Evolutionary conservation across 2,113 vertebrate genomes (phyloP), one percentile per base, ranked within the genome.

Genomic region (Ictalurus punctatus): DNA sequence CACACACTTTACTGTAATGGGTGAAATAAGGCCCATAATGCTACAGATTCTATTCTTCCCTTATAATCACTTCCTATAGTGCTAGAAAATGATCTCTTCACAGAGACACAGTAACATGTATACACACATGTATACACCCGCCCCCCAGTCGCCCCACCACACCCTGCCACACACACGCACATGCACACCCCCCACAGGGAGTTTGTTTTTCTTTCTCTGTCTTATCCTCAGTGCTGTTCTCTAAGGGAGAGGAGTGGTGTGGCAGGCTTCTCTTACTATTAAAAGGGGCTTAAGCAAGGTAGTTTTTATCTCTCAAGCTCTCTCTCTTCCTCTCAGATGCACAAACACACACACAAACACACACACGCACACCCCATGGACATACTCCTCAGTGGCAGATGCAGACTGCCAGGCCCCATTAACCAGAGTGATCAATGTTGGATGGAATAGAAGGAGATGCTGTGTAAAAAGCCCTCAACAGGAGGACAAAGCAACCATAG

Each of bases 381-480:
- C 80, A 82, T 89, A 65, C 73, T 90, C 84, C 58, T 86, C 58
- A 86, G 80, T 85, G 92, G 88, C 89, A 91, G 89, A 92, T 91
- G 90, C 87, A 91, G 90, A 92, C 87, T 91, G 90, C 88, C 86
- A 91, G 83, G 86, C 83, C 88, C 89, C 86, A 92, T 91, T 92
- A 90, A 90, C 63, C 84, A 89, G 86, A 86, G 56, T 88, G 78
- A 90, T 89, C 90, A 90, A 92, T 87, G 86, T 80, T 91, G 92
- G 86, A 89, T 89, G 63, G 86, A n/a, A 89, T 37, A 91, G 84
- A 76, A 88, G 14, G 61, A 61, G 84, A 87, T 83, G 85, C 79
- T 80, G 40, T 76, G 37, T 84, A 84, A 88, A 84, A 37, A 73
- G 86, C 58, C 6, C 40, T 87, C 65, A 83, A 37, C 52, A 84